These are phyloP conservation scores for Cherax destructor DNA, from an alignment of 1,140 invertebrate species.

Conservation along the genomic window DNA sequence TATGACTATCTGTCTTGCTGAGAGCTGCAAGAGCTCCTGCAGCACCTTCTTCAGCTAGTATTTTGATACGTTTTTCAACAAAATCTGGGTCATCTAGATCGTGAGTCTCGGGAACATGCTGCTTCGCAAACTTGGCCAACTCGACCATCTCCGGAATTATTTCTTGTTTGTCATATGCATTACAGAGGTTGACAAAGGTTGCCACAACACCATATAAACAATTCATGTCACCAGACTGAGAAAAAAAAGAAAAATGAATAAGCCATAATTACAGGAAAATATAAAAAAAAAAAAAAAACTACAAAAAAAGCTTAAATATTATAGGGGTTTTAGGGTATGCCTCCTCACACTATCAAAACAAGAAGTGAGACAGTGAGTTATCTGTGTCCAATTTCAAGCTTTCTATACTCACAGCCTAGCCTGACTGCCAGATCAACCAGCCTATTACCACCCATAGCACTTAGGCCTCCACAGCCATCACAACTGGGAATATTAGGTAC, in stretches of 20 bases:
- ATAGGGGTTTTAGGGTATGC: no score
- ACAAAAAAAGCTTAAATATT: no score
- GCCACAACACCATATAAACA: conserved; percentile 94
- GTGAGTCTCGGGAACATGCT: conserved; percentile 98
- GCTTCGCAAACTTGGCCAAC: conserved; percentile 98
- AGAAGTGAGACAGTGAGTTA: no score
- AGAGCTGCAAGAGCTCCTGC: conserved; percentile 91
- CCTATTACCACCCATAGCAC: no score
- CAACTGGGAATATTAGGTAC: no score
- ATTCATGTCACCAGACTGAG: conserved; percentile 83
- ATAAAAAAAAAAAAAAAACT: no score
- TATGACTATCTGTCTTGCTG: conserved; percentile 94
- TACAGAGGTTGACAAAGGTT: conserved; percentile 96
- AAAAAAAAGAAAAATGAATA: not conserved
- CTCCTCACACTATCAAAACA: no score
- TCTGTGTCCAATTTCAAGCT: no score
- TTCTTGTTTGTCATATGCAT: conserved; percentile 99
- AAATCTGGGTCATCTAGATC: conserved; percentile 95
- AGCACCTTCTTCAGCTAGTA: conserved; percentile 89
- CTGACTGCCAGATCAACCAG: no score
- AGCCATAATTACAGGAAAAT: no score
- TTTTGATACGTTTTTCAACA: conserved; percentile 87
- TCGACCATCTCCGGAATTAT: conserved; percentile 97
- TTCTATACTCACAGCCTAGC: no score
- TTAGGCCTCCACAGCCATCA: no score